phyloP scores from a whole-genome alignment of 1,140 invertebrate genomes.

The Drosophila varians region DNA sequence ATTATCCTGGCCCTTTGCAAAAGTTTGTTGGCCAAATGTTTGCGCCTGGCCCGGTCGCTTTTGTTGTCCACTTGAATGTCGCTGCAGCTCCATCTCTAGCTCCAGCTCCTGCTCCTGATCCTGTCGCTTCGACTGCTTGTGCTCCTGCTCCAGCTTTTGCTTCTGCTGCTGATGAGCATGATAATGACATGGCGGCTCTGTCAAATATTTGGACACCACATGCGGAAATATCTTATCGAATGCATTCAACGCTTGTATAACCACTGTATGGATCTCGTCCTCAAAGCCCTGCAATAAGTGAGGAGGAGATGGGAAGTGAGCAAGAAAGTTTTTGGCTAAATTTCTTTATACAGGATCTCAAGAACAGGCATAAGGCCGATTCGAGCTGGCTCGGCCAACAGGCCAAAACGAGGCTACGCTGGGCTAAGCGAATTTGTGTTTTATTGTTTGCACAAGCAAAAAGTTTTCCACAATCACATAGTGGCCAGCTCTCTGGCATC shows the following conservation, averaged over 20 bases:
- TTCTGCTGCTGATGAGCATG: slow-evolving; percentile 76
- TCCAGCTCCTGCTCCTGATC: slow-evolving; percentile 33
- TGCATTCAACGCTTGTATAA: slow-evolving; percentile 83
- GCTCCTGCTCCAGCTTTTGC: slow-evolving; percentile 24
- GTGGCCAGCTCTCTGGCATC: slow-evolving; percentile 25
- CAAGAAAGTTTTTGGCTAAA: slow-evolving; percentile 57
- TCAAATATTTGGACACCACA: slow-evolving; percentile 83
- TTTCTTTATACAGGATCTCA: slow-evolving; percentile 63
- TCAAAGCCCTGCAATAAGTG: slow-evolving; percentile 85
- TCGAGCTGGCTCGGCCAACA: slow-evolving; percentile 4
- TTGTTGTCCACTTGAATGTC: slow-evolving; percentile 77
- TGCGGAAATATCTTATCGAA: slow-evolving; percentile 83
- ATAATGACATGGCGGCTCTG: slow-evolving; percentile 81
- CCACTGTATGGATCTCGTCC: slow-evolving; percentile 85
- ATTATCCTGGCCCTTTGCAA: slow-evolving; percentile 78
- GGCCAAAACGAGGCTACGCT: slow-evolving; percentile 24
- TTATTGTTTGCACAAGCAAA: slow-evolving; percentile 81
- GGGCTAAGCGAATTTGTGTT: slow-evolving; percentile 79
- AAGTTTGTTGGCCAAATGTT: slow-evolving; percentile 80
- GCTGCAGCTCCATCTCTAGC: slow-evolving; percentile 35
- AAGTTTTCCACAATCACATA: slow-evolving; percentile 62
- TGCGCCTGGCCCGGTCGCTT: slow-evolving; percentile 66
- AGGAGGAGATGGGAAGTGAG: slow-evolving; percentile 1
- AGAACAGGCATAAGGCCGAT: slow-evolving; percentile 52
- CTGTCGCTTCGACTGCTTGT: slow-evolving; percentile 15